phyloP scores from a whole-genome alignment of 2,113 vertebrate species.

The Procapra przewalskii region DNA sequence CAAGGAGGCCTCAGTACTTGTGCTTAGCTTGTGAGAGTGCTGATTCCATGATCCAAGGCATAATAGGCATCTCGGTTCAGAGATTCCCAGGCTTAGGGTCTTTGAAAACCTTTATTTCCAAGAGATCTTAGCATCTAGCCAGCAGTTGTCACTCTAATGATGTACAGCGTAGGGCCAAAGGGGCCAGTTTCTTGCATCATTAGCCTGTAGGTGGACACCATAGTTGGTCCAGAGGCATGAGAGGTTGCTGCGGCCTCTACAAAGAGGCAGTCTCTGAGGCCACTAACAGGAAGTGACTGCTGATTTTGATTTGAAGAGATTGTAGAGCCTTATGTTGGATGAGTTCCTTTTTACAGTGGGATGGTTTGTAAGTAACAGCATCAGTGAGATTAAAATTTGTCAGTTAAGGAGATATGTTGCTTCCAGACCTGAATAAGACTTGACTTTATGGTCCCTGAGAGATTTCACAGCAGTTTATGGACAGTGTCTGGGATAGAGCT shows the following conservation, averaged over 20 bases:
- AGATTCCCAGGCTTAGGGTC: background rate
- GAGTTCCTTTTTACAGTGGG: background rate
- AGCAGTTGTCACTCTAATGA: background rate
- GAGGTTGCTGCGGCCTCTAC: background rate
- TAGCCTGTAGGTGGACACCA: background rate
- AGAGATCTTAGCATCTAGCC: background rate
- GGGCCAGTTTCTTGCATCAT: background rate
- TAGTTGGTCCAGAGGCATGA: background rate
- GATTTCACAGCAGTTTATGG: background rate
- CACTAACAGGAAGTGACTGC: background rate
- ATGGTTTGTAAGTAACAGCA: background rate
- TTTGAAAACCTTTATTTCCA: background rate
- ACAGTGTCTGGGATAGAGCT: background rate
- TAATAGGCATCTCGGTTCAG: background rate
- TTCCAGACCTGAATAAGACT: background rate
- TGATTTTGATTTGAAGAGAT: background rate
- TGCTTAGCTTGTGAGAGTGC: background rate
- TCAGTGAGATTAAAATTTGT: background rate
- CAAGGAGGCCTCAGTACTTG: background rate
- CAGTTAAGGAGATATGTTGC: background rate
- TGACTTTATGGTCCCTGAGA: background rate
- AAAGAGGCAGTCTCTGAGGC: background rate
- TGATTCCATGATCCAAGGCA: background rate
- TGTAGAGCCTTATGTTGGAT: background rate
- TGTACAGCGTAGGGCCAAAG: background rate